Conservation (phyloP, 2,113 vertebrate genomes). For the Apteryx owenii region DNA sequence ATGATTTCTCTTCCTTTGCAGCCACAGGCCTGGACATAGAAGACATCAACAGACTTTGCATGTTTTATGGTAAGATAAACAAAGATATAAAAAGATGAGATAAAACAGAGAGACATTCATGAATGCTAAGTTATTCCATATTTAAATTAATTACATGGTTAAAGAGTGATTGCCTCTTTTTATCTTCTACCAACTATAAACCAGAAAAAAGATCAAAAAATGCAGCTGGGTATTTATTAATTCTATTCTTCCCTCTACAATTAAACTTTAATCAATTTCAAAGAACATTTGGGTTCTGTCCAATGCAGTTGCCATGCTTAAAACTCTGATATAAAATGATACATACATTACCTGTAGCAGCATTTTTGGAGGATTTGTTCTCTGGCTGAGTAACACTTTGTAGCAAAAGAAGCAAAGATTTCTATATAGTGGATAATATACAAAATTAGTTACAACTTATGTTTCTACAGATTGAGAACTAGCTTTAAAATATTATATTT, state of each 20-base stretch:
- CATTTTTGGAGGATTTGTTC: not conserved
- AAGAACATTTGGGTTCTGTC: slow-evolving; percentile 37
- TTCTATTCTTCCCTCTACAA: slow-evolving; percentile 32
- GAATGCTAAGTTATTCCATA: slow-evolving; percentile 60
- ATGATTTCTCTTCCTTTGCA: not conserved
- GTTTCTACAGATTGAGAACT: not conserved
- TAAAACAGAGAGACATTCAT: slow-evolving; percentile 24
- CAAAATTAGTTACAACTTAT: not conserved
- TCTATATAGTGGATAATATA: not conserved
- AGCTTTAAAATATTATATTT: not conserved
- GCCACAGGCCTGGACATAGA: not conserved
- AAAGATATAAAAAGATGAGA: slow-evolving; percentile 29
- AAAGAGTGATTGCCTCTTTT: slow-evolving; percentile 60
- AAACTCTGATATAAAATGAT: not conserved
- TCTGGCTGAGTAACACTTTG: not conserved
- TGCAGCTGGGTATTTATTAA: slow-evolving; percentile 55
- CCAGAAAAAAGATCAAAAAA: slow-evolving; percentile 47
- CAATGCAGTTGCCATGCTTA: not conserved
- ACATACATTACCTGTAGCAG: not conserved
- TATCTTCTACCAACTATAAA: slow-evolving; percentile 54
- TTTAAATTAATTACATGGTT: slow-evolving; percentile 68
- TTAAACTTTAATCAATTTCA: slow-evolving; percentile 53
- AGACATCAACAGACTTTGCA: not conserved
- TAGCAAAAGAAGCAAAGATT: not conserved
- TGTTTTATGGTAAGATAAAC: slow-evolving; percentile 36